phyloP scores from a whole-genome alignment of 2,888 invertebrate species.

The Chymomyza procnemis region DNA sequence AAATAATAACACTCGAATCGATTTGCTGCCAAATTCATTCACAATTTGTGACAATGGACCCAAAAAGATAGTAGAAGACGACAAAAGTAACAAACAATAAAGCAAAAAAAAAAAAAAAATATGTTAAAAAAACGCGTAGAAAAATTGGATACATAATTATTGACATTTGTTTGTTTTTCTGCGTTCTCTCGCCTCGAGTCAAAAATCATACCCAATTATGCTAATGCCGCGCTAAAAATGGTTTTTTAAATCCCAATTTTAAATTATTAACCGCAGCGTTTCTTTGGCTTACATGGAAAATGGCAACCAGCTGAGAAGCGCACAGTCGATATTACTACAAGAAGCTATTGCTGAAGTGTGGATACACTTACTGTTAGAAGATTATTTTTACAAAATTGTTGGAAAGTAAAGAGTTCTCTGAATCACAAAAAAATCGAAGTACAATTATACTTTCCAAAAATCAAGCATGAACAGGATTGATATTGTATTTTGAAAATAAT shows the following conservation, averaged over 20 bases:
- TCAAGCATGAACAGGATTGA: no score
- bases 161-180: constrained; percentile 12
- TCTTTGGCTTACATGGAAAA: not conserved
- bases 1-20: constrained; percentile 55
- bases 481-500: no score
- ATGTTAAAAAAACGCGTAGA: constrained; percentile 42
- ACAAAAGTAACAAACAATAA: constrained; percentile 20
- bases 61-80: not conserved
- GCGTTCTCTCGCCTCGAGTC: constrained; percentile 1
- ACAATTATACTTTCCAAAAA: no score
- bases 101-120: constrained; percentile 12
- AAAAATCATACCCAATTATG: constrained; percentile 66
- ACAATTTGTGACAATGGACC: constrained; percentile 51
- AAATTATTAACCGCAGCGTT: constrained; percentile 50
- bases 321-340: constrained; percentile 13
- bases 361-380: constrained; percentile 29
- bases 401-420: no score
- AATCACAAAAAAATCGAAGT: no score
- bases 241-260: constrained; percentile 59
- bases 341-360: not conserved
- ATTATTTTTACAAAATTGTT: no score
- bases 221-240: constrained; percentile 64
- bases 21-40: constrained; percentile 64
- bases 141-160: constrained; percentile 64
- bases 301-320: not conserved